Percentiles rank a stretch among this genome's conserved stretches.
These are phyloP conservation scores for Pachydiplax longipennis DNA, from an alignment of 2,888 invertebrate species.

Conservation along the genomic window DNA sequence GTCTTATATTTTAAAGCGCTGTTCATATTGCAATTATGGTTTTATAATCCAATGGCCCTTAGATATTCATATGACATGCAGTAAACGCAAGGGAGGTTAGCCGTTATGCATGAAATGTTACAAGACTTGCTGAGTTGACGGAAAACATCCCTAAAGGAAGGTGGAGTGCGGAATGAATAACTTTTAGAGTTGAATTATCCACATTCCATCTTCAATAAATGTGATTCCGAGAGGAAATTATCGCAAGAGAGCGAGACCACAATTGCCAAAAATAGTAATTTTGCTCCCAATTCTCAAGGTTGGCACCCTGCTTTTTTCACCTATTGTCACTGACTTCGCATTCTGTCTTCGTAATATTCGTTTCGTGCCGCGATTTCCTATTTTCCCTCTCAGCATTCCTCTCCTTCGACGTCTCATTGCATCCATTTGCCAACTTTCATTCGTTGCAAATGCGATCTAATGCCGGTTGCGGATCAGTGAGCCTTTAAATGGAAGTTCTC, in stretches of 20 bases:
- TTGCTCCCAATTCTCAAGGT: not conserved
- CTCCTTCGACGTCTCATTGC: not conserved
- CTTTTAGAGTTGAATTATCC: too few species aligned
- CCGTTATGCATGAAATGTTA: too few species aligned
- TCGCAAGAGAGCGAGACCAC: too few species aligned
- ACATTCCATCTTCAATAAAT: not conserved
- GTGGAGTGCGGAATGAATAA: too few species aligned
- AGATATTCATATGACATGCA: too few species aligned
- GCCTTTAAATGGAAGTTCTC: not conserved
- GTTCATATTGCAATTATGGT: too few species aligned
- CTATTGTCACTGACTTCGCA: not conserved
- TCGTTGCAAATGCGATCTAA: not conserved
- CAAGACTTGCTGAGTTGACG: too few species aligned
- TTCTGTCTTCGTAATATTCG: constrained; percentile 6
- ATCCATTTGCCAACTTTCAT: constrained; percentile 15
- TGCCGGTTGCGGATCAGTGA: not conserved
- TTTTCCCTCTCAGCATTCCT: not conserved
- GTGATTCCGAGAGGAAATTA: not conserved
- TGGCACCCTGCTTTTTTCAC: not conserved
- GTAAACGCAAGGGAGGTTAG: too few species aligned
- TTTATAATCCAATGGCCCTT: too few species aligned
- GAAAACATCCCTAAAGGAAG: too few species aligned
- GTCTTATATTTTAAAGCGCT: too few species aligned
- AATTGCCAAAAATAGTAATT: not conserved
- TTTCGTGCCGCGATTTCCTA: not conserved